Conservation (phyloP, 2,113 vertebrate genomes). For the Menura novaehollandiae region DNA sequence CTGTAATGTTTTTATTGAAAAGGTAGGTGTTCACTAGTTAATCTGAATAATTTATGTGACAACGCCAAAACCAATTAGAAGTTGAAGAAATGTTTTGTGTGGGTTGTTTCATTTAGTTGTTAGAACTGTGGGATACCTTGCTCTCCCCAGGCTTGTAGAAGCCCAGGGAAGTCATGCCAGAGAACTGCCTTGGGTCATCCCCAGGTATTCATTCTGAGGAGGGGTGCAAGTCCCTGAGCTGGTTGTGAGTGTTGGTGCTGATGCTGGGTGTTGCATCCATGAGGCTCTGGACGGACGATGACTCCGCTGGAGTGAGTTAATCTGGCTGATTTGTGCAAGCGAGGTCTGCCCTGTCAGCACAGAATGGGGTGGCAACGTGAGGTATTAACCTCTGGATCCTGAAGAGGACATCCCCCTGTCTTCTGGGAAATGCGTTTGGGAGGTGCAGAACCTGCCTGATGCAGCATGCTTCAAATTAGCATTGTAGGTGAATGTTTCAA, state of each 20-base stretch:
- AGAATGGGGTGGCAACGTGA: rapidly evolving
- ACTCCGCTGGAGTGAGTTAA: neutral
- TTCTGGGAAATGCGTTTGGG: neutral
- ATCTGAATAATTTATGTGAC: neutral
- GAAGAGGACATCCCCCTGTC: neutral
- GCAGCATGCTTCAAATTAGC: neutral
- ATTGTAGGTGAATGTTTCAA: conserved; percentile 25
- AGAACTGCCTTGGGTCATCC: neutral
- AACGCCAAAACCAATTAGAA: neutral
- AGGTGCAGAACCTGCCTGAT: neutral
- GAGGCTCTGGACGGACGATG: rapidly evolving
- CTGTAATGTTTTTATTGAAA: neutral
- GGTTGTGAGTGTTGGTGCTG: neutral
- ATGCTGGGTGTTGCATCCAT: neutral
- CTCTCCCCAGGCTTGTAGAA: neutral
- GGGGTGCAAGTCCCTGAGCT: neutral
- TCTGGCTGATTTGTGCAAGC: rapidly evolving
- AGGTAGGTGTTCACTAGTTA: neutral
- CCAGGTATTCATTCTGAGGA: neutral
- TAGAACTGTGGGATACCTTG: neutral
- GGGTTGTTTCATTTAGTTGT: neutral
- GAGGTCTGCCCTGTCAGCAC: neutral
- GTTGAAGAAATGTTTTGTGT: neutral
- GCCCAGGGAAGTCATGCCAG: neutral
- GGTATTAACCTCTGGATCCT: neutral